Conservation (phyloP, 2,113 vertebrate species). For the Ceuthmochares aereus region DNA sequence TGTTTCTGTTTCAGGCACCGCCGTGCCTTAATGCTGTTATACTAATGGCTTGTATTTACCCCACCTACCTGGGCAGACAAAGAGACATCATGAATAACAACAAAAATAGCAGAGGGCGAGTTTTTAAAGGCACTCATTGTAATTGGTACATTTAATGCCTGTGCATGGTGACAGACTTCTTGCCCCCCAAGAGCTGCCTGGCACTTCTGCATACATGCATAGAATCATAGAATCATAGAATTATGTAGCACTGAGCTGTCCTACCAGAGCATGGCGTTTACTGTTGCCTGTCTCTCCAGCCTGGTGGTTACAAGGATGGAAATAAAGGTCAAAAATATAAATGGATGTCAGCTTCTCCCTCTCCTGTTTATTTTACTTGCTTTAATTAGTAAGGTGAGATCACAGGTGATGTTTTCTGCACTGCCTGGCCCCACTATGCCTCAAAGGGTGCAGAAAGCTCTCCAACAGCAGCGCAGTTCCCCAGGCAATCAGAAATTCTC, state of each 20-base stretch:
- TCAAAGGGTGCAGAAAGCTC: not conserved
- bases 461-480: not conserved
- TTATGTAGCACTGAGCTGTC: rapidly evolving
- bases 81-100: not conserved
- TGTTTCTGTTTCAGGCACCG: not conserved
- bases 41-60: not conserved
- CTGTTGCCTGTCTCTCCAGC: rapidly evolving
- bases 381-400: not conserved
- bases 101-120: not conserved
- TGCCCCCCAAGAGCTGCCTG: not conserved
- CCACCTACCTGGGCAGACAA: not conserved
- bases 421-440: not conserved
- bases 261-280: not conserved
- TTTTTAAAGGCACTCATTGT: not conserved
- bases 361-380: not conserved
- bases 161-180: not conserved
- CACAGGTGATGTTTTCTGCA: not conserved
- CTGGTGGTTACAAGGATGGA: not conserved
- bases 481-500: not conserved
- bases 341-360: not conserved
- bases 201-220: rapidly evolving
- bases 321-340: not conserved
- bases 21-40: not conserved
- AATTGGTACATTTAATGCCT: not conserved
- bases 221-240: too few relatives aligned